phyloP scores from a whole-genome alignment of 2,113 vertebrate genomes.

The Clarias macrocephalus region DNA sequence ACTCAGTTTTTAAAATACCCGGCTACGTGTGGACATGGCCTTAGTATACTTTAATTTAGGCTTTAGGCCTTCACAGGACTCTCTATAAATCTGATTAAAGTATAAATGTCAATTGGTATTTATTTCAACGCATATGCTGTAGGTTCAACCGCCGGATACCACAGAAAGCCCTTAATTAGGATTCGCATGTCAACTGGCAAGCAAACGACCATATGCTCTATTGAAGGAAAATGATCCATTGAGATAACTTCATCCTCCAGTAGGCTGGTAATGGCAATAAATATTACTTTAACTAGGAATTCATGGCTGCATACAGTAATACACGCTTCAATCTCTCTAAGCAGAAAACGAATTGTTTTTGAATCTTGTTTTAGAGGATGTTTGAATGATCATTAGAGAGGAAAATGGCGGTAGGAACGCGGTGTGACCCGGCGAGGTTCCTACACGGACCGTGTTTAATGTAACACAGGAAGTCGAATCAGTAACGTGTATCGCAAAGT shows the following conservation, averaged over 20 bases:
- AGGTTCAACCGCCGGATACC: neutral
- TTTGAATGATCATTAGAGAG: neutral
- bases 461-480: neutral
- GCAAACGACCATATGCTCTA: constrained; percentile 1
- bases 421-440: neutral
- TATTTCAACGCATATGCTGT: neutral
- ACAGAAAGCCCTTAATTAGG: constrained; percentile 6
- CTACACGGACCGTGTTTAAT: constrained; percentile 14
- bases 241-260: neutral
- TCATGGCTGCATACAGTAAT: neutral
- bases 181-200: constrained; percentile 1
- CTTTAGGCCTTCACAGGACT: neutral
- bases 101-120: neutral
- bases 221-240: neutral
- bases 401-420: constrained; percentile 18
- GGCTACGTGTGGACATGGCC: no score
- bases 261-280: neutral
- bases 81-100: constrained; percentile 4
- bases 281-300: neutral
- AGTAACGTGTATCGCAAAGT: neutral
- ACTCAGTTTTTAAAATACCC: no score
- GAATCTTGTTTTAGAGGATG: neutral
- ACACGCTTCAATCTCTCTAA: neutral
- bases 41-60: neutral
- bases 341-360: neutral